Evolutionary conservation across 2,113 vertebrate species (phyloP).

Genomic region (Antechinus flavipes): DNA sequence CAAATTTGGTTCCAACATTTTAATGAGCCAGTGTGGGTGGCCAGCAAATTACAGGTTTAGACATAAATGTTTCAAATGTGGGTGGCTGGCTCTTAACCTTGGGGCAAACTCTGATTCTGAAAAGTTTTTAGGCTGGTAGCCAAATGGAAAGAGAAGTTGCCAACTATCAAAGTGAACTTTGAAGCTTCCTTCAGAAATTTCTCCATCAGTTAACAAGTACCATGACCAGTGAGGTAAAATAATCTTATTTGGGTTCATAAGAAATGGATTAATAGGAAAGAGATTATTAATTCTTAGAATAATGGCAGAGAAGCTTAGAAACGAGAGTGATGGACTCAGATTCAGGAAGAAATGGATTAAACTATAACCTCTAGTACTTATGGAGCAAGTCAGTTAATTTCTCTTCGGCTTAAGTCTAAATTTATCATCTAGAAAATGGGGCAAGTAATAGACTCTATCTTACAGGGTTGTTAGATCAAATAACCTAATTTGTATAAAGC

Average conservation of each 20-base stretch:
- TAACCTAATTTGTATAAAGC: not conserved
- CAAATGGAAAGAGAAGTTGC: conserved; percentile 72
- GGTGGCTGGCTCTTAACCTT: conserved; percentile 75
- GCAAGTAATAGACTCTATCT: not conserved
- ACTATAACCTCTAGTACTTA: not conserved
- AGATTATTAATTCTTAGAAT: not conserved
- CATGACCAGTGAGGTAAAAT: conserved; percentile 32
- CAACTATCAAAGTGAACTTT: conserved; percentile 67
- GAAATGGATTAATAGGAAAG: not conserved
- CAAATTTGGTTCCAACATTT: conserved; percentile 73
- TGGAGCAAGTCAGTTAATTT: not conserved
- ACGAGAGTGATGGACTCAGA: not conserved
- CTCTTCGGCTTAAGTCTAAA: not conserved
- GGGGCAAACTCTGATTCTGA: conserved; percentile 69
- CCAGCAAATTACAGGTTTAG: conserved; percentile 76
- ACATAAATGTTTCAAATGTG: conserved; percentile 70
- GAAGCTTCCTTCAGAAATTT: conserved; percentile 53
- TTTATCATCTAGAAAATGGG: not conserved
- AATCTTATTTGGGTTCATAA: not conserved
- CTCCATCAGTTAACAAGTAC: conserved; percentile 47
- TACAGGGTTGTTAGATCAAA: not conserved
- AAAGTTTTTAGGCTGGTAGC: conserved; percentile 67
- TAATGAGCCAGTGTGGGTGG: conserved; percentile 71
- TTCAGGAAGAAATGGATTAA: not conserved
- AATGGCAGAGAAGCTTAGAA: not conserved